phyloP scores from a whole-genome alignment of 2,797 vertebrate genomes.

The Sandelia bainsii region DNA sequence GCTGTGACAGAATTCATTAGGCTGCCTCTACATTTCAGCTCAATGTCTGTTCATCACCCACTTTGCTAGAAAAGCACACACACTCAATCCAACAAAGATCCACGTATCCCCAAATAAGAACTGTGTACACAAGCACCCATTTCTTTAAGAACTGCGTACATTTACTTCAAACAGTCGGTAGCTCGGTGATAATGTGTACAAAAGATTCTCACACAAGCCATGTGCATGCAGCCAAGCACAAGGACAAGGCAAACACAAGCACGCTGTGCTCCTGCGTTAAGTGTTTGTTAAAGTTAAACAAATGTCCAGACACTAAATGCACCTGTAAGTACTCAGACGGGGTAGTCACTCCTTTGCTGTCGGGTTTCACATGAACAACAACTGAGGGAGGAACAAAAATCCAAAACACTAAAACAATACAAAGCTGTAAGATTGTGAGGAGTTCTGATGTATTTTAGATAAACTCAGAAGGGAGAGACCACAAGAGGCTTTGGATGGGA shows the following conservation, averaged over 20 bases:
- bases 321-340: slow-evolving; percentile 44
- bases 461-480: slow-evolving; percentile 22
- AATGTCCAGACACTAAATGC: slow-evolving; percentile 34
- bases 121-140: background rate
- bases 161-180: background rate
- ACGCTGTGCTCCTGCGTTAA: slow-evolving; percentile 44
- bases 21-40: background rate
- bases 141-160: slow-evolving; percentile 9
- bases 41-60: background rate
- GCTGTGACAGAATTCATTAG: background rate
- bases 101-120: background rate
- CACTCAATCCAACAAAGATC: background rate
- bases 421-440: background rate
- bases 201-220: slow-evolving; percentile 14
- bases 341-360: background rate
- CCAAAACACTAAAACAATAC: background rate
- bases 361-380: slow-evolving; percentile 14
- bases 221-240: slow-evolving; percentile 14
- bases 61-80: background rate
- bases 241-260: slow-evolving; percentile 66
- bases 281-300: slow-evolving; percentile 70
- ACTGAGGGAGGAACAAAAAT: background rate
- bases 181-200: slow-evolving; percentile 21
- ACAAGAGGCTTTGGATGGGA: slow-evolving; percentile 41
- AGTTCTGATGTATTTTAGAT: slow-evolving; percentile 6